Conservation (phyloP, 2,888 invertebrate genomes). For the Leptinotarsa juncta region DNA sequence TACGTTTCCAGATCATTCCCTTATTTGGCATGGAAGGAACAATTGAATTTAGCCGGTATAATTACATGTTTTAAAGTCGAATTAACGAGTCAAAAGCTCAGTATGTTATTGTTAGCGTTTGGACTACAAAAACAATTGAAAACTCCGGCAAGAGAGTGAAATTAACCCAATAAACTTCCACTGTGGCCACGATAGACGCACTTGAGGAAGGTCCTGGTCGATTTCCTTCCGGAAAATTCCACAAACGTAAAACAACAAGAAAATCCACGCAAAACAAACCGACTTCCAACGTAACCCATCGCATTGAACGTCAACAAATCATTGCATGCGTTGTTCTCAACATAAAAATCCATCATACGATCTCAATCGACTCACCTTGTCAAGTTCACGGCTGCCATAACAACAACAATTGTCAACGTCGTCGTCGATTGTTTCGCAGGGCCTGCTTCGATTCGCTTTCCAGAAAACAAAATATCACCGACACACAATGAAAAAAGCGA, state of each 20-base stretch:
- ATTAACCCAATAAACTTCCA: not conserved
- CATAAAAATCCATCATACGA: not conserved
- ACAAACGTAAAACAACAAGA: not conserved
- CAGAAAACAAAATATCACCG: not conserved
- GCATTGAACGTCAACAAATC: slow-evolving; percentile 6
- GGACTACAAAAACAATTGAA: not conserved
- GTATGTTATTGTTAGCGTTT: not conserved
- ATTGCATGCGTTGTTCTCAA: slow-evolving; percentile 11
- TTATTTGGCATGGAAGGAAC: no score
- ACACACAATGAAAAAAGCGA: not conserved
- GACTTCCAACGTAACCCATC: not conserved
- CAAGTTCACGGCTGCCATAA: slow-evolving; percentile 49
- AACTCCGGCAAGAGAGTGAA: not conserved
- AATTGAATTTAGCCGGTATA: no score
- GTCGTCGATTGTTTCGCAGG: slow-evolving; percentile 3
- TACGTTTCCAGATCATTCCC: no score
- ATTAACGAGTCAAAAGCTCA: no score
- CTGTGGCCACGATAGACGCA: not conserved
- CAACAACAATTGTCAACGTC: slow-evolving; percentile 17
- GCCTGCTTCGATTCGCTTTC: not conserved
- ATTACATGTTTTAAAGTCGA: no score
- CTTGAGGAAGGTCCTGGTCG: slow-evolving; percentile 15
- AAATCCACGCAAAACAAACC: not conserved
- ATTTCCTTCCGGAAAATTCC: slow-evolving; percentile 22
- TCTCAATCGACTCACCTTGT: slow-evolving; percentile 45